A percentile compares a stretch with the other conserved stretches of the same genome.
Conservation (phyloP, 2,888 invertebrate species). For the Ormyrus labotus region DNA sequence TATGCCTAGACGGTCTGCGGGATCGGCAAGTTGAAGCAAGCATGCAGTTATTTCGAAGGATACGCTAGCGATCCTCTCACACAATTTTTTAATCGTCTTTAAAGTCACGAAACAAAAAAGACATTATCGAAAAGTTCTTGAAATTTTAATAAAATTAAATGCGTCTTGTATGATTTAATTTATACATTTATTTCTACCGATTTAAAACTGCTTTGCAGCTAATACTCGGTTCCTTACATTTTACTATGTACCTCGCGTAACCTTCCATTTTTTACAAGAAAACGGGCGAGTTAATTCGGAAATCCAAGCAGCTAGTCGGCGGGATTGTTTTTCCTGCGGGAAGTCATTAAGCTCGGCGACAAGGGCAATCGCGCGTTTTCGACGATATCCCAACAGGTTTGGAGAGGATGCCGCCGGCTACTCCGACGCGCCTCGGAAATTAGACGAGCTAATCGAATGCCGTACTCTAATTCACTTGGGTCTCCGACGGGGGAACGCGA, state of each 20-base stretch:
- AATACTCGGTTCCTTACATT: not conserved
- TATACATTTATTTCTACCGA: not conserved
- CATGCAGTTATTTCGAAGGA: too few relatives aligned
- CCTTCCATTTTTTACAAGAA: too few relatives aligned
- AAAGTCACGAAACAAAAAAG: too few relatives aligned
- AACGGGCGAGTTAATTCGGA: constrained; percentile 6
- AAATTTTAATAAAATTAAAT: too few relatives aligned
- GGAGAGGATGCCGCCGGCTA: not conserved
- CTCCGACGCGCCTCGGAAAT: not conserved
- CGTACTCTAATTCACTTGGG: too few relatives aligned
- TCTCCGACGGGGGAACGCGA: too few relatives aligned
- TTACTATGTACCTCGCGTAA: not conserved
- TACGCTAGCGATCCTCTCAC: too few relatives aligned
- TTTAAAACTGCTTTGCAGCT: not conserved
- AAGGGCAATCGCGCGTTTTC: not conserved
- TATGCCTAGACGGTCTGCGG: too few relatives aligned
- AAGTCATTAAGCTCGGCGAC: constrained; percentile 14
- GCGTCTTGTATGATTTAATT: too few relatives aligned
- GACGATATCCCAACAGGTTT: not conserved
- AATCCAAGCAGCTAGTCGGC: not conserved
- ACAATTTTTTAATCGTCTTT: too few relatives aligned
- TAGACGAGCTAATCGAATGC: constrained; percentile 20
- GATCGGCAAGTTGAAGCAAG: too few relatives aligned
- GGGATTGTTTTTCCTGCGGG: constrained; percentile 8
- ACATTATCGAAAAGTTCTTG: too few relatives aligned